Conservation (phyloP, 2,797 vertebrate genomes). For the Denticeps clupeoides region DNA sequence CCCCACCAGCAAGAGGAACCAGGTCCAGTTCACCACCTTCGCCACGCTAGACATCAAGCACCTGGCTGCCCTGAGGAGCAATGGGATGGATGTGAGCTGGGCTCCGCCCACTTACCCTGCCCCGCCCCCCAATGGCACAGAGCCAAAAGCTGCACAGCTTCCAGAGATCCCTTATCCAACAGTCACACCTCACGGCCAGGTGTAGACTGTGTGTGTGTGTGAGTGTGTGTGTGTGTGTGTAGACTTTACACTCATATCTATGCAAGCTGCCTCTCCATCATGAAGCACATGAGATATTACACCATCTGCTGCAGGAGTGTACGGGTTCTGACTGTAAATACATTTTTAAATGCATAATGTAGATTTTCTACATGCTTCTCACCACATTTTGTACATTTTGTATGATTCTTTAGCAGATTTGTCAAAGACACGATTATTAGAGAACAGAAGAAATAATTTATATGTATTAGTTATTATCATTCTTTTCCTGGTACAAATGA, state of each 20-base stretch:
- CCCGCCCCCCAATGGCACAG: conserved; percentile 39
- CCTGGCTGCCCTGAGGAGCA: conserved; percentile 59
- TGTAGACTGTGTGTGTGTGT: neutral
- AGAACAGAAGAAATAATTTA: too few species aligned
- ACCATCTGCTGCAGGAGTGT: conserved; percentile 33
- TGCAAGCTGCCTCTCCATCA: neutral
- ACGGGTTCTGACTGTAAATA: conserved; percentile 32
- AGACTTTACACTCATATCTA: neutral
- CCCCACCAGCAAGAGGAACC: conserved; percentile 88
- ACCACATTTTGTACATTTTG: too few species aligned
- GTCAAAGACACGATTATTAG: too few species aligned
- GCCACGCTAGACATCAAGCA: conserved; percentile 65
- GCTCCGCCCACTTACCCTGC: too few species aligned
- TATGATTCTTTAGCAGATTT: too few species aligned
- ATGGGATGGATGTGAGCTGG: conserved; percentile 70
- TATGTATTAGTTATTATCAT: too few species aligned
- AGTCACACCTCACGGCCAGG: conserved; percentile 44
- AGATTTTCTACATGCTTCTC: too few species aligned
- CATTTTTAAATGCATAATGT: too few species aligned
- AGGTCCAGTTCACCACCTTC: conserved; percentile 92
- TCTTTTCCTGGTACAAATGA: too few species aligned
- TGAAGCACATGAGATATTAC: conserved; percentile 15
- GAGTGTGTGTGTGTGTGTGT: neutral
- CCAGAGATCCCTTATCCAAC: conserved; percentile 59
- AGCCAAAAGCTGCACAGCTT: conserved; percentile 35